phyloP scores from a whole-genome alignment of 1,140 invertebrate species.

The Yoshiicerus persimilis region DNA sequence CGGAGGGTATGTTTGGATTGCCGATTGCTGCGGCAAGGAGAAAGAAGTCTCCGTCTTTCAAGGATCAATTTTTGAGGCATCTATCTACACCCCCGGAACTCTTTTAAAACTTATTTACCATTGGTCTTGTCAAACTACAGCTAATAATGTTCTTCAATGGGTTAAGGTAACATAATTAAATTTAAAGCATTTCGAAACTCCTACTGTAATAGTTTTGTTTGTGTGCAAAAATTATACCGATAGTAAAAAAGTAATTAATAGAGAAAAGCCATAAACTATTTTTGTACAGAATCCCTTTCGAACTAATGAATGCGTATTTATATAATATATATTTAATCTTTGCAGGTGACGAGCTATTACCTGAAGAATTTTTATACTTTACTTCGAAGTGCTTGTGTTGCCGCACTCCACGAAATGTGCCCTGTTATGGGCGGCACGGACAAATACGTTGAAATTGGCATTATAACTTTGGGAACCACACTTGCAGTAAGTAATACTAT shows the following conservation, averaged over 20 bases:
- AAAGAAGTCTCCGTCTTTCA: conserved; percentile 81
- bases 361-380: conserved; percentile 76
- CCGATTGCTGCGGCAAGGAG: conserved; percentile 75
- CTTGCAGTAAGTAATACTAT: neutral
- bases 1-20: conserved; percentile 86
- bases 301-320: conserved; percentile 36
- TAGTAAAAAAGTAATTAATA: too few species aligned
- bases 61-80: conserved; percentile 81
- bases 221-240: neutral
- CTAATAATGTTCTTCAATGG: conserved; percentile 84
- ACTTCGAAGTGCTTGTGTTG: conserved; percentile 73
- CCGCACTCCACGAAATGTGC: conserved; percentile 73
- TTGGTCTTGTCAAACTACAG: conserved; percentile 84
- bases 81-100: conserved; percentile 75
- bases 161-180: conserved; percentile 70
- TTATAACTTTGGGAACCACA: conserved; percentile 79
- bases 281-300: too few species aligned
- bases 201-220: neutral
- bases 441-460: conserved; percentile 72
- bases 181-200: too few species aligned
- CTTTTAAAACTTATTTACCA: conserved; percentile 83
- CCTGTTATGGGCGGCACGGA: conserved; percentile 67
- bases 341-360: conserved; percentile 63
- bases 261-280: too few species aligned
- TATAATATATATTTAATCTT: neutral